Base-by-base conservation (phyloP, 2,888 invertebrate genomes). In the Quadriops clusia region DNA sequence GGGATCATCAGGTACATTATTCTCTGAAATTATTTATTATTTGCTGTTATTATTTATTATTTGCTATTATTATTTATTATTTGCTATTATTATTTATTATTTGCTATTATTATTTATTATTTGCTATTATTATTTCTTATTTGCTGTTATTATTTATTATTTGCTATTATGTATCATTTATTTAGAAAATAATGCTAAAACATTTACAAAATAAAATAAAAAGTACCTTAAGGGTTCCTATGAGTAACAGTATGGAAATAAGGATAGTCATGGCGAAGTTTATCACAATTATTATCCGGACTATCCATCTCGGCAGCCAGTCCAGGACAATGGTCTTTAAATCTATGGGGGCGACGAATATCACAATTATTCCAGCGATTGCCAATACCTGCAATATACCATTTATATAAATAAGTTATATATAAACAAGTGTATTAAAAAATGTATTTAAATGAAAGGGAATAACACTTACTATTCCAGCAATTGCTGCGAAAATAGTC, bases 241-340 rank as follows among this genome's bases (percentile, higher is more conserved):
- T 58, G 18, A 85, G 74, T 44, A 87, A 71, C 2, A 85, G 64
- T n/a, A 68, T 54, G 23, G 84, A 84, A 54, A 86, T 80, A 35
- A 87, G 60, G 36, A 86, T 77, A 4, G 86, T 86, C 74, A 87
- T 84, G 45, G 74, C 72, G 33, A 86, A 66, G 59, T 84, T 86
- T 42, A 86, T 70, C 6, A 76, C 74, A 39, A 85, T 64, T 45
- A 87, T 82, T 40, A 85, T 79, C 64, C 77, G 76, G 36, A 83
- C 77, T 52, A 74, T 68, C 49, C 67, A 66, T 46, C 75, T 70
- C 46, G 78, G 72, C 49, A 74, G 71, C 51, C 80, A 79, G 51
- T 80, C 79, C 41, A 85, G 70, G 21, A 85, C 66, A 51, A 83
- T 79, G n/a, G 83, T 84, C 52, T 73, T 77, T 60, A 81, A 76